Base-by-base conservation (phyloP, 2,113 vertebrate species). In the Ictalurus punctatus region DNA sequence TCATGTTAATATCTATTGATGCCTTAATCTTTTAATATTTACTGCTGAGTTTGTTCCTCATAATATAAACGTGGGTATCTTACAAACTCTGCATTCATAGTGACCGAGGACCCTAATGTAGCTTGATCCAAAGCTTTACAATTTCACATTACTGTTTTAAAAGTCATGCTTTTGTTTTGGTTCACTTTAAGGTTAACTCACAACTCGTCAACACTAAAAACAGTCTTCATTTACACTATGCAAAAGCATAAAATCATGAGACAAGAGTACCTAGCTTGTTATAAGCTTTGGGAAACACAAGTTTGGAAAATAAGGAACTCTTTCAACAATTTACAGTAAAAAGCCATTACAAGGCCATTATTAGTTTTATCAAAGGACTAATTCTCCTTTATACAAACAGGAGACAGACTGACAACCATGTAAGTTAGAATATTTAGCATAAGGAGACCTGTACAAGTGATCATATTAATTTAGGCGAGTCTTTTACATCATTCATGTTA, bases 211-310 rank as follows among this genome's bases (percentile, higher is more conserved):
- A 71, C 17, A 83, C 65, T 74, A 84, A 14, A 65, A 79, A 30
- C 8, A 14, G 86, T 86, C 88, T 91, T 89, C 88, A 91, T 86
- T 91, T 63, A 84, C 81, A 58, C 73, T 52, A 84, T 59, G 61
- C 14, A 14, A 27, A 27, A 37, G 58, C 3, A n/a, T 80, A 89
- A 89, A 88, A 89, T 89, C 87, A 88, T 88, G 58, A 90, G 65
- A 90, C 84, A 23, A 61, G 37, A 27, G 48, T 69, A 34, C 54
- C 56, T n/a, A 83, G 21, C 63, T 58, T 58, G 12, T 7, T 88
- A 54, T 80, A 52, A 59, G 44, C 34, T 85, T 90, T 80, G 83
- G 82, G 89, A 87, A 88, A 86, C 79, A n/a, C 88, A 86, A 83
- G 44, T 85, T 54, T 59, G 56, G 67, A 88, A 84, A 90, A 86